Evolutionary conservation across 1,140 invertebrate genomes (phyloP).

Genomic region (Mamestra configurata): DNA sequence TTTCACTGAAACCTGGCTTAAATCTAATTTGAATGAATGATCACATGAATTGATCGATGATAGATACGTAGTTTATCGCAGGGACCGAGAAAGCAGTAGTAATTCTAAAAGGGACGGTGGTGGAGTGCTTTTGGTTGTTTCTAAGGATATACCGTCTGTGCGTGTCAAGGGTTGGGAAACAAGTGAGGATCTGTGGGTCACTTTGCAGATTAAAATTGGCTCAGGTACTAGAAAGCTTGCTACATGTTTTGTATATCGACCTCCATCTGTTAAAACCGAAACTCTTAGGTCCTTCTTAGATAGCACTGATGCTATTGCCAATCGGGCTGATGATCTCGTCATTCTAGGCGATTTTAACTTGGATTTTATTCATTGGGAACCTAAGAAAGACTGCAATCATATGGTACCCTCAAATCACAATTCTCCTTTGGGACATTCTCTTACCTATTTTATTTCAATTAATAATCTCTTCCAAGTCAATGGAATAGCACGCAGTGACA

Average conservation of each 20-base stretch:
- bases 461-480: background rate
- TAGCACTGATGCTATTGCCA: background rate
- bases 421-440: background rate
- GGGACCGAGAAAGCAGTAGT: slow-evolving; percentile 3
- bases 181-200: slow-evolving; percentile 6
- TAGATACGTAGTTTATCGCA: slow-evolving; percentile 44
- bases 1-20: slow-evolving; percentile 40
- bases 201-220: background rate
- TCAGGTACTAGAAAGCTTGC: background rate
- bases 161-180: slow-evolving; percentile 1
- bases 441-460: background rate
- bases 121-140: slow-evolving; percentile 16
- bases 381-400: background rate
- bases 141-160: background rate
- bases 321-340: slow-evolving; percentile 32
- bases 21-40: slow-evolving; percentile 19
- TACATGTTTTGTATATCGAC: background rate
- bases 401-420: slow-evolving; percentile 4
- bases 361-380: slow-evolving; percentile 36
- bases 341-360: slow-evolving; percentile 50
- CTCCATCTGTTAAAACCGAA: background rate
- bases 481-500: background rate
- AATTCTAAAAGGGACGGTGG: slow-evolving; percentile 42
- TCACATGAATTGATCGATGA: slow-evolving; percentile 36
- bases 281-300: background rate